Percentiles rank a stretch among this genome's conserved stretches.
Conservation (phyloP, 2,888 invertebrate species). For the Eupsilia transversa region DNA sequence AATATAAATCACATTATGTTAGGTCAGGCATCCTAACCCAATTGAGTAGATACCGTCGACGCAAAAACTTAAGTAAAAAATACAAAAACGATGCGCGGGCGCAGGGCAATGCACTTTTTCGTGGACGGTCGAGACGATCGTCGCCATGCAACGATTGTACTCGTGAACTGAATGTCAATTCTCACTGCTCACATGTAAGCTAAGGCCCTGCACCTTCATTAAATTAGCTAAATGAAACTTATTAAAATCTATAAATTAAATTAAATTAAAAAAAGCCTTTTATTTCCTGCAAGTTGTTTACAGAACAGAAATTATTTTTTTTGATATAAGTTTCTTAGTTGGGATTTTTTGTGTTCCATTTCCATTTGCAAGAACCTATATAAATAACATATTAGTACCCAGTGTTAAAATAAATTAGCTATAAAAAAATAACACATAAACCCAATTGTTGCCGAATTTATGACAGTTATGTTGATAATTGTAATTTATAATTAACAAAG, state of each 20-base stretch:
- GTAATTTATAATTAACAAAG: neutral
- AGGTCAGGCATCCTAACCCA: slow-evolving; percentile 89
- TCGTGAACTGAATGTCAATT: slow-evolving; percentile 83
- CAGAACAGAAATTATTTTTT: no score
- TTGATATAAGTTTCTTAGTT: no score
- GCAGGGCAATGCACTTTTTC: slow-evolving; percentile 88
- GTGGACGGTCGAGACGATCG: slow-evolving; percentile 83
- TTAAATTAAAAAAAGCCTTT: no score
- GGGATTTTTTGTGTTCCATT: no score
- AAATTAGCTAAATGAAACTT: slow-evolving; percentile 29
- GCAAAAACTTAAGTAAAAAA: slow-evolving; percentile 79
- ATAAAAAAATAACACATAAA: slow-evolving; percentile 3
- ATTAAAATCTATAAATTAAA: slow-evolving; percentile 6
- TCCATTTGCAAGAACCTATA: no score
- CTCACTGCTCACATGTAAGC: slow-evolving; percentile 68
- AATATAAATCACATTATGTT: slow-evolving; percentile 87
- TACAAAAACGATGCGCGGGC: slow-evolving; percentile 72
- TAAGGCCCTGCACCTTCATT: neutral
- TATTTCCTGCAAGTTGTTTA: no score
- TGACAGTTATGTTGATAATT: neutral
- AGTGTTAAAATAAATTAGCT: slow-evolving; percentile 15
- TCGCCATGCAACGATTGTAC: slow-evolving; percentile 75
- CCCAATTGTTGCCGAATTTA: neutral
- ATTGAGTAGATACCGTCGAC: slow-evolving; percentile 80
- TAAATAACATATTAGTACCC: neutral